Evolutionary conservation across 2,888 invertebrate species (phyloP).

Genomic region (Callimorpha dominula): DNA sequence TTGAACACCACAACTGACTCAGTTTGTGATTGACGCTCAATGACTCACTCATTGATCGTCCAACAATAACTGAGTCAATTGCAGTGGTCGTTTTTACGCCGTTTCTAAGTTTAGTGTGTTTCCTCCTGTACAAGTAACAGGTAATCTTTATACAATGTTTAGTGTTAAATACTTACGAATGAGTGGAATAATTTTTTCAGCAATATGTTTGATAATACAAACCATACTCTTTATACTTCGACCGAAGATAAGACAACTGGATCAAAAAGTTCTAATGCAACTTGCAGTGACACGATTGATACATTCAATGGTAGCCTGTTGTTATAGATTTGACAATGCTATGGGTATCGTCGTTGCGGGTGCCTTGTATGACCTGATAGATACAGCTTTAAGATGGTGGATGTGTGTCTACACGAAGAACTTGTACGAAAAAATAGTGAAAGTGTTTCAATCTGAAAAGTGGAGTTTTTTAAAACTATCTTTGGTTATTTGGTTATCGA

Average conservation of each 20-base stretch:
- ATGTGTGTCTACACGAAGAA: conserved; percentile 4
- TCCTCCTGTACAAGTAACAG: neutral
- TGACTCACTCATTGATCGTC: neutral
- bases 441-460: conserved; percentile 4
- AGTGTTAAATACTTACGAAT: neutral
- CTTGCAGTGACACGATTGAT: conserved; percentile 1
- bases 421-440: conserved; percentile 2
- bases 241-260: conserved; percentile 4
- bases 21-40: neutral
- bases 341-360: conserved; percentile 4
- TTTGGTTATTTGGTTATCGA: neutral
- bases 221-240: neutral
- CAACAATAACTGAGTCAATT: neutral
- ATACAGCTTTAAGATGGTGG: conserved; percentile 2
- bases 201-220: conserved; percentile 5
- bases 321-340: conserved; percentile 5
- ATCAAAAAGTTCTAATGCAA: conserved; percentile 4
- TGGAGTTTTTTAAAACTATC: conserved; percentile 1
- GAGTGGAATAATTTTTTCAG: conserved; percentile 3
- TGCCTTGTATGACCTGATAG: neutral
- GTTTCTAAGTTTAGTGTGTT: neutral
- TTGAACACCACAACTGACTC: neutral
- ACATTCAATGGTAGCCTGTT: conserved; percentile 1
- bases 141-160: neutral
- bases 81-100: neutral